Percentiles rank a stretch among this genome's conserved stretches.
Conservation (phyloP, 2,888 invertebrate species). For the Eledone cirrhosa region DNA sequence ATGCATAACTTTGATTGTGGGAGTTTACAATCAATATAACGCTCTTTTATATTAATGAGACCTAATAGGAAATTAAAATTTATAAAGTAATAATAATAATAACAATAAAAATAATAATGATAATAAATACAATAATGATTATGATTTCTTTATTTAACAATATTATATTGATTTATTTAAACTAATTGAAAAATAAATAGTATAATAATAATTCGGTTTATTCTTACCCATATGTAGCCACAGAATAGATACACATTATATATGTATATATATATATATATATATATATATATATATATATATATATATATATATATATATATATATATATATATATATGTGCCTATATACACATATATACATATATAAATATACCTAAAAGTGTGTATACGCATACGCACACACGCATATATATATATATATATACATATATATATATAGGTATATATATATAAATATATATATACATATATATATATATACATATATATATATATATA, state of each 20-base stretch:
- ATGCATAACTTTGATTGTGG: no score
- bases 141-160: no score
- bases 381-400: not conserved
- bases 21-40: no score
- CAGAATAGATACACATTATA: not conserved
- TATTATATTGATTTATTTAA: no score
- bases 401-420: not conserved
- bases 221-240: no score
- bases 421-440: constrained; percentile 12
- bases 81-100: no score
- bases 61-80: no score
- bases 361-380: not conserved
- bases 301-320: not conserved
- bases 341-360: not conserved
- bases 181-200: no score
- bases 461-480: constrained; percentile 17
- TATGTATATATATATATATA: not conserved
- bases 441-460: constrained; percentile 13
- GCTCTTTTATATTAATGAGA: no score
- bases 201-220: no score
- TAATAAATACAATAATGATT: no score
- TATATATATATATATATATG: not conserved
- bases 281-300: not conserved
- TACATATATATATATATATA: constrained; percentile 5
- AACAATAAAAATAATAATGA: no score